Evolutionary conservation across 2,888 invertebrate genomes (phyloP).

Genomic region (Labia minor): DNA sequence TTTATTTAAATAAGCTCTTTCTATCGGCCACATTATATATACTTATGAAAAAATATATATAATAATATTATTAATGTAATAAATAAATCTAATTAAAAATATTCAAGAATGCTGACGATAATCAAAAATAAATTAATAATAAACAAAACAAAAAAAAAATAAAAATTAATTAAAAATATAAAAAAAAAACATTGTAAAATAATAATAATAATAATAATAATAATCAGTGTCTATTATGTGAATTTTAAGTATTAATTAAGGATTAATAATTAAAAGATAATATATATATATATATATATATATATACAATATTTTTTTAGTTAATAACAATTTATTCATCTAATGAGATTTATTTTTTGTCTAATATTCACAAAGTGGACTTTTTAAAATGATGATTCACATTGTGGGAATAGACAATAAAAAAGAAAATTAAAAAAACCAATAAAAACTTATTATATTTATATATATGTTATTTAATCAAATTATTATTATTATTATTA

Average conservation of each 20-base stretch:
- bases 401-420: slow-evolving; percentile 4
- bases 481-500: too few relatives aligned
- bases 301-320: too few relatives aligned
- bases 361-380: not conserved
- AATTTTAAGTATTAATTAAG: not conserved
- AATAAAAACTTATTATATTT: not conserved
- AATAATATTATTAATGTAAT: not conserved
- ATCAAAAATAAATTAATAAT: not conserved
- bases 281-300: too few relatives aligned
- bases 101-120: slow-evolving; percentile 5
- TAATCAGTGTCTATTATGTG: not conserved
- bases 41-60: not conserved
- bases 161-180: too few relatives aligned
- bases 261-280: not conserved
- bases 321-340: too few relatives aligned
- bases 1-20: not conserved
- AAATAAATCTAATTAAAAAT: not conserved
- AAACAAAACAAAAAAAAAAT: too few relatives aligned
- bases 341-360: not conserved
- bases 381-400: not conserved
- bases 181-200: too few relatives aligned
- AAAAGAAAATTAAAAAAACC: not conserved
- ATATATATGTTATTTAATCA: too few relatives aligned
- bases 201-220: too few relatives aligned
- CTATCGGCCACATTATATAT: slow-evolving; percentile 13